Evolutionary conservation across 1,140 invertebrate genomes (phyloP), one percentile per base, ranked within the genome.

Genomic region (Melipona quadrifasciata): DNA sequence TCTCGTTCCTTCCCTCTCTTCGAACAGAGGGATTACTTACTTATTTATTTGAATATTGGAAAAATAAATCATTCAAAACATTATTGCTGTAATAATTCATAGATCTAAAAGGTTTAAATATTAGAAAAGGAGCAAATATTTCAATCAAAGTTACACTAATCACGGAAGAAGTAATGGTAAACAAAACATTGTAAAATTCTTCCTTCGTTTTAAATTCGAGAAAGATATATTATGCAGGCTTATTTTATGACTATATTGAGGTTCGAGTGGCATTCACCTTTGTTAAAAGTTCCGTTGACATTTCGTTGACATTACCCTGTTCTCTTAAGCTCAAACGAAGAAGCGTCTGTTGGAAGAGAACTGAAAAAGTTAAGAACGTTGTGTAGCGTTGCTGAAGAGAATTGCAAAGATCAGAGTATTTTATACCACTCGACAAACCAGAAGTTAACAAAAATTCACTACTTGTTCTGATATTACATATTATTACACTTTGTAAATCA

Each of bases 1-100:
- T 19, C 24, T 53, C 8, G 0, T 14, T n/a, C 47, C 21, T 8
- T 19, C 19, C 10, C 27, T 24, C 70, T n/a, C 5, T 27, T 51
- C 34, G 2, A 24, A 19, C 0, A 1, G 5, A 0, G 24, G 39
- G 11, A 6, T 0, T 1, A 8, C 5, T 14, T n/a, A 47, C 24
- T 47, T 14, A 14, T 24, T 47, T 14, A 14, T 24, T 47, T 14
- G 1, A 70, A 70, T 11, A 47, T 12, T 39, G 12, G 11, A 21
- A 5, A 68, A 14, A 39, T 39, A 39, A 39, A 24, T 68, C 65
- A 21, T 1, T 65, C n/a, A 0, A 0, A 14, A 10, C 1, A 31
- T 21, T 34, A 31, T 34, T 47, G 39, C 8, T 10, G 39, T 47
- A 47, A 47, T 47, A 8, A 47, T 8, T 31, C 39, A 47, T 10